These are phyloP conservation scores for Pteronotus mesoamericanus DNA, from an alignment of 2,797 vertebrate genomes.

Conservation along the genomic window DNA sequence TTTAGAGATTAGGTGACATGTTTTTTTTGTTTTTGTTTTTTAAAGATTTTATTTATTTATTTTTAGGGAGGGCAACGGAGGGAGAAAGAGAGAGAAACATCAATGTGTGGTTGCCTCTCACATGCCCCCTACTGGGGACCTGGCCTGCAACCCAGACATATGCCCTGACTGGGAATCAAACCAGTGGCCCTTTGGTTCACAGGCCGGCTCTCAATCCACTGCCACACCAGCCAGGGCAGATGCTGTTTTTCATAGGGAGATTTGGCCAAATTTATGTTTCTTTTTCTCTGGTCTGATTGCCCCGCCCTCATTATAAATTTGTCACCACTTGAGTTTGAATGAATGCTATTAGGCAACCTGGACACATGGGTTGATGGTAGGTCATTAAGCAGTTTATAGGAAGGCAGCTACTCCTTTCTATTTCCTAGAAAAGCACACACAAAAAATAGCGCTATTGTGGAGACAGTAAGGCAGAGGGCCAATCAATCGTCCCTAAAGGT, in stretches of 20 bases:
- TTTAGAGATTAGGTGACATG: neutral
- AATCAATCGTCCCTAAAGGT: neutral
- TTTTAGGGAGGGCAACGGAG: too few relatives aligned
- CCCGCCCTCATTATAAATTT: neutral
- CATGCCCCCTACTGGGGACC: too few relatives aligned
- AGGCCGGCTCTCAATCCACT: too few relatives aligned
- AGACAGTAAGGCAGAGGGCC: neutral
- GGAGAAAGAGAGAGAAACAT: too few relatives aligned
- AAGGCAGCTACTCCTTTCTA: neutral
- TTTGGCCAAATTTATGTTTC: neutral
- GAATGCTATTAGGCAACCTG: neutral
- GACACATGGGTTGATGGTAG: neutral
- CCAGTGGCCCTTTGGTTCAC: too few relatives aligned
- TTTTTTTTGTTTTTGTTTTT: too few relatives aligned
- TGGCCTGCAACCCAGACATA: too few relatives aligned
- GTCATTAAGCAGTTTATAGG: neutral
- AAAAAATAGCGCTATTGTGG: neutral
- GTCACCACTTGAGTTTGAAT: neutral
- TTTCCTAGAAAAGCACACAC: slow-evolving; percentile 13
- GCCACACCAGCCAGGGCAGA: too few relatives aligned
- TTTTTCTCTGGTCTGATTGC: neutral
- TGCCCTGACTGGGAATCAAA: too few relatives aligned
- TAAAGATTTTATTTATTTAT: too few relatives aligned
- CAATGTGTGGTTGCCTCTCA: too few relatives aligned
- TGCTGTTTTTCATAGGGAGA: neutral